These are phyloP conservation scores for Erpetoichthys calabaricus DNA, from an alignment of 2,797 vertebrate genomes.

Conservation along the genomic window DNA sequence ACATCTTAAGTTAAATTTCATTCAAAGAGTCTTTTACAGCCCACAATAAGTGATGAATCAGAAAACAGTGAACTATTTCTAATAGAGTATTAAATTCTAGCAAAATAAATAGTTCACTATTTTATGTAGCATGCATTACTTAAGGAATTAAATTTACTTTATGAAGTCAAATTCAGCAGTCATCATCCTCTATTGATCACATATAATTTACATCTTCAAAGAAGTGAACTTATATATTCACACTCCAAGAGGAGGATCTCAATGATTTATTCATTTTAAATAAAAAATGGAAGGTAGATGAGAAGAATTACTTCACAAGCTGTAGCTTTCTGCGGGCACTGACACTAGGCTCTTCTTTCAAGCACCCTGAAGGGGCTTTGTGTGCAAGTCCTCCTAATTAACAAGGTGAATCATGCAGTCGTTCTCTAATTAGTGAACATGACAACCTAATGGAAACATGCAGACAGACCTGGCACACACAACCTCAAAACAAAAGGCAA, in stretches of 20 bases:
- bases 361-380: conserved; percentile 68
- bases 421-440: conserved; percentile 98
- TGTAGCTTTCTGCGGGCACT: conserved; percentile 75
- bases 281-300: conserved; percentile 96
- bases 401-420: conserved; percentile 98
- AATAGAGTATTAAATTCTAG: too few relatives aligned
- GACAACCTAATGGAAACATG: conserved; percentile 92
- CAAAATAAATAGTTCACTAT: too few relatives aligned
- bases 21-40: too few relatives aligned
- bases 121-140: too few relatives aligned
- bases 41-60: too few relatives aligned
- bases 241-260: conserved; percentile 78
- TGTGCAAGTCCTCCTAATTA: conserved; percentile 99
- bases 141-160: conserved; percentile 9
- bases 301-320: conserved; percentile 94
- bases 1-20: too few relatives aligned
- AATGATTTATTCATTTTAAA: conserved; percentile 99
- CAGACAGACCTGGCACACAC: conserved; percentile 63
- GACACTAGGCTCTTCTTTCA: conserved; percentile 68
- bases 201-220: conserved; percentile 90
- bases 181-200: conserved; percentile 88
- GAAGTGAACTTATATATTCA: conserved; percentile 86
- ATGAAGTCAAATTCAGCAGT: conserved; percentile 63
- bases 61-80: too few relatives aligned
- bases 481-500: conserved; percentile 61